Evolutionary conservation across 2,797 vertebrate species (phyloP), one percentile per base, ranked within the genome.

Genomic region (Sebastiscus albofasciatus): DNA sequence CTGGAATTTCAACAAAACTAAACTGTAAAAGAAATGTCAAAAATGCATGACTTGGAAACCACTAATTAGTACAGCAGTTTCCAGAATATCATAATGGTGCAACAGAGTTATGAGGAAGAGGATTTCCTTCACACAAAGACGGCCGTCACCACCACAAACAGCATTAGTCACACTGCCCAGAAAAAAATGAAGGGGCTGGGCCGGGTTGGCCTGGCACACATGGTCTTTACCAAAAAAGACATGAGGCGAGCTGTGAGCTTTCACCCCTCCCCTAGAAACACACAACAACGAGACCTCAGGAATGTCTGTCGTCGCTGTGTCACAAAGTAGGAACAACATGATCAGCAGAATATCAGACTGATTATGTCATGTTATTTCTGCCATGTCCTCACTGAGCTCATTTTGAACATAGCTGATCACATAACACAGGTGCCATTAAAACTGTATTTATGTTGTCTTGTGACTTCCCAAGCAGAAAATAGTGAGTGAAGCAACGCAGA

Each of bases 121-220:
- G 87, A 90, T 90, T 89, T 92, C 87, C 92, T 85, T 58, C 14
- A 56, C 46, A 77, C 81, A 82, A 81, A 86, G 68, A 77, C 46
- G 60, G 54, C 65, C 3, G 29, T 73, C 61, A 73, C 18, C 39
- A 9, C 39, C 46, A 55, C 70, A 67, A 72, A 59, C 80, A 46
- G 71, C 69, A 67, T 84, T 88, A 90, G 81, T 90, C 85, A 90
- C 67, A 2, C 70, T 72, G 72, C 39, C 58, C 67, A 24, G 18
- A 58, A 72, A 55, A 42, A 68, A 7, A 8, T 46, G 14, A 70
- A 54, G 42, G 60, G 79, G 73, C 67, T 13, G 81, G 67, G 8
- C 18, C 3, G 49, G 18, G 60, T 31, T 36, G 31, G 54, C 10
- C 61, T 71, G 84, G 83, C 58, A 72, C 60, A 24, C 74, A 81